Conservation (phyloP, 2,888 invertebrate genomes). For the Eurytoma adleriae region DNA sequence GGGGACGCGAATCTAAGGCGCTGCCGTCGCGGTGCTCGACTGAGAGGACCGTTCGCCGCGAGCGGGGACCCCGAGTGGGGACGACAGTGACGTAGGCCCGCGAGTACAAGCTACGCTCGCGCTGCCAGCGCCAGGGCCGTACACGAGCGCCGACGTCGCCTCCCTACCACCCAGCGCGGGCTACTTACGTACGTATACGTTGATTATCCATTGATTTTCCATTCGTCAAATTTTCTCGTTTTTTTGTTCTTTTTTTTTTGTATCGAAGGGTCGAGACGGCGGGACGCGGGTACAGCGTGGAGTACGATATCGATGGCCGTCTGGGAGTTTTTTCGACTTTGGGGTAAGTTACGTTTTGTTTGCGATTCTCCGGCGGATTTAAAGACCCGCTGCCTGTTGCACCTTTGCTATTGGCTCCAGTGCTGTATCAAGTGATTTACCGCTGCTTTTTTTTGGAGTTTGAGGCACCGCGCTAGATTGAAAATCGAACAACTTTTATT, state of each 20-base stretch:
- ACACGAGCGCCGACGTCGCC: background rate
- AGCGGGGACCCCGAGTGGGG: background rate
- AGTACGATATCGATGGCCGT: too few relatives aligned
- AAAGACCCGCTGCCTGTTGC: constrained; percentile 8
- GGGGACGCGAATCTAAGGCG: constrained; percentile 62
- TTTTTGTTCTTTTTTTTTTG: background rate
- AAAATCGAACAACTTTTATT: background rate
- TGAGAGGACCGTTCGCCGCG: background rate
- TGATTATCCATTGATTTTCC: too few relatives aligned
- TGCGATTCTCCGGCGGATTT: background rate
- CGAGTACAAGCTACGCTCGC: background rate
- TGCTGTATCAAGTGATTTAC: background rate
- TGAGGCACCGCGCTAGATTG: background rate
- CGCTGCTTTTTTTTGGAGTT: background rate
- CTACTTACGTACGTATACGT: too few relatives aligned
- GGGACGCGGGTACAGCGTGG: background rate
- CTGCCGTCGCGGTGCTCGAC: constrained; percentile 50
- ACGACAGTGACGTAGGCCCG: constrained; percentile 2
- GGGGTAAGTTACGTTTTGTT: too few relatives aligned
- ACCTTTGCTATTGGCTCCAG: background rate
- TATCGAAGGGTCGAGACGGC: background rate
- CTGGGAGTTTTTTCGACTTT: too few relatives aligned
- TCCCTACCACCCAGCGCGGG: too few relatives aligned
- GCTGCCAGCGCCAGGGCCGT: background rate
- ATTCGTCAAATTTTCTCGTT: too few relatives aligned